Evolutionary conservation across 2,797 vertebrate species (phyloP).

Genomic region (Melanotaenia boesemani): DNA sequence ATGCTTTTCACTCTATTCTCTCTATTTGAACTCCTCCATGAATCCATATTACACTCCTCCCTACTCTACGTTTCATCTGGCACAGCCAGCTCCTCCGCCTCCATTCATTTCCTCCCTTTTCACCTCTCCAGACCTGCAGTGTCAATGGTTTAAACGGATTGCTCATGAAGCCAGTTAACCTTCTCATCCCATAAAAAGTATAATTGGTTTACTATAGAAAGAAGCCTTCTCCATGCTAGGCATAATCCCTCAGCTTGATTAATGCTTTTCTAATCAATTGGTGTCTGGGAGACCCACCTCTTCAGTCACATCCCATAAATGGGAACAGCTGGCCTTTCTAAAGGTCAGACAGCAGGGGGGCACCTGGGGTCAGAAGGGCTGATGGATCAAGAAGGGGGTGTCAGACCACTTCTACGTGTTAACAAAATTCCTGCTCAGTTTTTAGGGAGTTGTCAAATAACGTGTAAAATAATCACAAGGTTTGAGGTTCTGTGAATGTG

Average conservation of each 20-base stretch:
- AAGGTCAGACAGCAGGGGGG: constrained; percentile 90
- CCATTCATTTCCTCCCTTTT: constrained; percentile 50
- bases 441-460: constrained; percentile 49
- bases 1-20: constrained; percentile 74
- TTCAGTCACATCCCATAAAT: constrained; percentile 90
- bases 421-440: constrained; percentile 57
- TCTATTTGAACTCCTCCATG: constrained; percentile 61
- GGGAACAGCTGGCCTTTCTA: constrained; percentile 95
- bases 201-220: constrained; percentile 90
- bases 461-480: constrained; percentile 50
- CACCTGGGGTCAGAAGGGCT: constrained; percentile 87
- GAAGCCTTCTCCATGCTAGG: constrained; percentile 78
- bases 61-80: constrained; percentile 27
- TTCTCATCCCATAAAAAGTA: constrained; percentile 85
- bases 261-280: constrained; percentile 98
- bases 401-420: constrained; percentile 73
- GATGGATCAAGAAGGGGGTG: constrained; percentile 87
- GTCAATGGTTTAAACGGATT: constrained; percentile 85
- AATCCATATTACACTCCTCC: constrained; percentile 62
- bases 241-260: constrained; percentile 97
- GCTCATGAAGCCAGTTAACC: constrained; percentile 83
- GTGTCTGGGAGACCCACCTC: constrained; percentile 90
- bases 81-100: constrained; percentile 43
- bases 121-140: constrained; percentile 73
- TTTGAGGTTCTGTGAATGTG: not conserved